Conservation (phyloP, 2,113 vertebrate genomes). For the Tyrannus savana region DNA sequence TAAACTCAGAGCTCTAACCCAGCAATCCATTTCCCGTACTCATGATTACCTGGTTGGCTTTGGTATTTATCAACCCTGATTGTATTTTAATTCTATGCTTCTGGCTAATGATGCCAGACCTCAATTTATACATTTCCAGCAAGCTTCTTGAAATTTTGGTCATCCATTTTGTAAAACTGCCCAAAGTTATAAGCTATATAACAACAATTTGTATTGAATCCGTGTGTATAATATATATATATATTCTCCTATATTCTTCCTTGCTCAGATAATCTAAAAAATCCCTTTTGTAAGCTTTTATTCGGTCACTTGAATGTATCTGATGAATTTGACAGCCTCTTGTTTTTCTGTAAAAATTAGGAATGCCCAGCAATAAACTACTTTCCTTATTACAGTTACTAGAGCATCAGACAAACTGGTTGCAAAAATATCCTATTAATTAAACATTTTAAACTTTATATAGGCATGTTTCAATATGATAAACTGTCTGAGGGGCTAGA, state of each 20-base stretch:
- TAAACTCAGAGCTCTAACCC: not conserved
- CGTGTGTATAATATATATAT: not conserved
- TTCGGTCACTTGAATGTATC: not conserved
- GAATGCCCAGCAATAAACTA: not conserved
- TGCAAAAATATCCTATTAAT: not conserved
- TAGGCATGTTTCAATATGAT: not conserved
- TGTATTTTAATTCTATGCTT: not conserved
- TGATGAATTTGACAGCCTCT: not conserved
- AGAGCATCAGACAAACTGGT: not conserved
- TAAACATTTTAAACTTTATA: not conserved
- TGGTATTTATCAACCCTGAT: not conserved
- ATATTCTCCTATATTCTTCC: not conserved
- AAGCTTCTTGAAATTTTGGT: not conserved
- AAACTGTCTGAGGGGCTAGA: not conserved
- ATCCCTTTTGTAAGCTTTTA: not conserved
- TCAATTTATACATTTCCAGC: not conserved
- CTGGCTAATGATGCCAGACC: not conserved
- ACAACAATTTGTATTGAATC: not conserved
- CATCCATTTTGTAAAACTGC: not conserved
- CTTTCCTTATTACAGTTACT: not conserved
- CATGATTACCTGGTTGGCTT: not conserved
- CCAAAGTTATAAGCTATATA: not conserved
- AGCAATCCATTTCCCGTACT: not conserved
- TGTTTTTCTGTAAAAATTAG: not conserved
- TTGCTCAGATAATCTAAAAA: not conserved